Base-by-base conservation (phyloP, 2,113 vertebrate genomes). In the Corythornis vintsioides region DNA sequence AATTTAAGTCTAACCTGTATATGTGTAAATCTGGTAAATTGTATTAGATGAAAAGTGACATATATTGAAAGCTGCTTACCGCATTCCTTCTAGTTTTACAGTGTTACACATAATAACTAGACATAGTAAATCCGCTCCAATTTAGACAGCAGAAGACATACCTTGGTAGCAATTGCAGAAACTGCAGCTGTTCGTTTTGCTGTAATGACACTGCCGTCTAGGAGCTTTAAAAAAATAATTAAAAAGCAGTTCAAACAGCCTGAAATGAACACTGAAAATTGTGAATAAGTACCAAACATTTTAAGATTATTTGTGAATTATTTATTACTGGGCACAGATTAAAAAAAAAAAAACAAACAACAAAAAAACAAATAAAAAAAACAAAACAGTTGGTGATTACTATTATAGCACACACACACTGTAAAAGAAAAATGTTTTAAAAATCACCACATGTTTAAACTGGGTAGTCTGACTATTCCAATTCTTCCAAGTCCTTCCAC, bases 101-200 rank as follows among this genome's bases (percentile, higher is more conserved):
- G 47, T 13, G 21, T 22, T 48, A 48, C 10, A 48, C 13, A 19
- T 48, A 50, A 50, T 50, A 50, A 50, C 22, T 50, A 24, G 12
- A 24, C 24, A 22, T 50, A 24, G 24, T 50, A 24, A 38, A 42
- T 59, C 15, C 31, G 19, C 26, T 56, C 38, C 7, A 3, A 1
- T 45, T 10, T 22, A 43, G 15, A 35, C 55, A 75, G 20, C n/a
- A 47, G 19, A 15, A 13, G 29, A 74, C 93, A 85, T 96, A 98
- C 99, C 98, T 99, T 99, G n/a, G 99, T 98, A 67, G 99, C 99
- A 24, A 99, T 99, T 45, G 98, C 99, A 47, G 99, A 99, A 48
- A 98, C 98, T 0, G 98, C 98, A 47, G 99, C 99, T 6, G 99
- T 99, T 88, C 99, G 98, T 96, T 98, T 99, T 20, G 95, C 95